Evolutionary conservation across 2,113 vertebrate species (phyloP), one percentile per base, ranked within the genome.

Genomic region (Heterotilapia buettikoferi): DNA sequence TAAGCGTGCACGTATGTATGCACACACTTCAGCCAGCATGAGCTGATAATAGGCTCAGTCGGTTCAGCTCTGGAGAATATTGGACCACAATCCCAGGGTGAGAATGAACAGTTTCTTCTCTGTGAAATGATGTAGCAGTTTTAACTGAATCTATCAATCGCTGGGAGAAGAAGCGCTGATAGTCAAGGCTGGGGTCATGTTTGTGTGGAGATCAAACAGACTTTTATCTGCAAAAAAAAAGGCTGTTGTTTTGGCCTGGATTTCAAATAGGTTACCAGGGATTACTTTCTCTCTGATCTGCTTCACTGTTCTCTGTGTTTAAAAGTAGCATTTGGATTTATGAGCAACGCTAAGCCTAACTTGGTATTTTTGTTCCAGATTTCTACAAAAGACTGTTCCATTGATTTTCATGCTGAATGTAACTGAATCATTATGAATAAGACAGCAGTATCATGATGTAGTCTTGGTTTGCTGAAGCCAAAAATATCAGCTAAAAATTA

Each of bases 171-270:
- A 13, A 50, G 73, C 43, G 13, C 36, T 82, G 57, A 82, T 82
- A 47, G 68, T 84, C 16, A 36, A 81, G 52, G 82, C 56, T 3
- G 57, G 43, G 85, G 87, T 89, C 87, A 45, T 61, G 89, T 85
- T 80, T 81, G 80, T 26, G 83, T 31, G 68, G 81, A 80, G 89
- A 89, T 89, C 66, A 85, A 89, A 83, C 18, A 10, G 84, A 85
- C 85, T 88, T 88, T 88, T 86, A 86, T 90, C 90, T 84, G 85
- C 11, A 53, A 90, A 76, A 76, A 10, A 73, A 89, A 88, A 11
- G 84, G 83, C 61, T 79, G 80, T 85, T 92, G 90, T 91, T 91
- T 84, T 84, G 82, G 85, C 88, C 83, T 71, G 88, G 61, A 80
- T 88, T 90, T 88, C 80, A 92, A 89, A 90, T 86, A 54, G 83